Evolutionary conservation across 2,113 vertebrate species (phyloP).

Genomic region (Probosciger aterrimus): DNA sequence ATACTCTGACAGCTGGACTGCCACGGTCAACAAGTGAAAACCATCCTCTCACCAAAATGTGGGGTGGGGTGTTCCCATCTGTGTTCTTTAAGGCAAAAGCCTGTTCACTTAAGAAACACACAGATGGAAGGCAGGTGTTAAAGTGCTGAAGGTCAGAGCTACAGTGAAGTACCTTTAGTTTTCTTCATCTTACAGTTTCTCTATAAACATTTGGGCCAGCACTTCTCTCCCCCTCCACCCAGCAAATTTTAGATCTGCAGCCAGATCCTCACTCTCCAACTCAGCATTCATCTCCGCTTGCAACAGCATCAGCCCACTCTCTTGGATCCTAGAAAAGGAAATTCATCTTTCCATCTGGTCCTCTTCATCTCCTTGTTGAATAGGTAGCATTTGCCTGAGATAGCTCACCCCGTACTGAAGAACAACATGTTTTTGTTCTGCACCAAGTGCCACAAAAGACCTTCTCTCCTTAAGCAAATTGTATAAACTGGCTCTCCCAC

Average conservation of each 20-base stretch:
- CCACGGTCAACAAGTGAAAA: not conserved
- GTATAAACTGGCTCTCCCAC: constrained; percentile 6
- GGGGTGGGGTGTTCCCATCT: not conserved
- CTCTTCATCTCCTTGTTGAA: constrained; percentile 33
- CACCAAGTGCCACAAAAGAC: constrained; percentile 3
- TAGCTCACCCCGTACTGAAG: not conserved
- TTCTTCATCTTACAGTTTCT: constrained; percentile 17
- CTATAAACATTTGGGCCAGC: constrained; percentile 20
- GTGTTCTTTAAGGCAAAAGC: not conserved
- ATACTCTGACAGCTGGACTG: not conserved
- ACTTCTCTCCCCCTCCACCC: constrained; percentile 20
- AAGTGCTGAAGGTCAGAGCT: not conserved
- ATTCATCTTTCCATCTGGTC: constrained; percentile 48
- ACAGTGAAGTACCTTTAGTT: not conserved
- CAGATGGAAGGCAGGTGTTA: constrained; percentile 1
- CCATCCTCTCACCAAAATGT: not conserved
- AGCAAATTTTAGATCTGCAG: constrained; percentile 47
- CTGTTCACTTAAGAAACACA: not conserved
- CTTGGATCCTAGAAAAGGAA: constrained; percentile 51
- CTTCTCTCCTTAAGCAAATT: not conserved
- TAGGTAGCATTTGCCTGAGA: constrained; percentile 28
- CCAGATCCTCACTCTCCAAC: constrained; percentile 44
- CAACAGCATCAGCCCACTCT: constrained; percentile 41
- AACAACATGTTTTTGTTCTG: constrained; percentile 14
- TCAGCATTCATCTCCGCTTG: constrained; percentile 53